Evolutionary conservation across 2,113 vertebrate genomes (phyloP).

Genomic region (Sinocyclocheilus anophthalmus): DNA sequence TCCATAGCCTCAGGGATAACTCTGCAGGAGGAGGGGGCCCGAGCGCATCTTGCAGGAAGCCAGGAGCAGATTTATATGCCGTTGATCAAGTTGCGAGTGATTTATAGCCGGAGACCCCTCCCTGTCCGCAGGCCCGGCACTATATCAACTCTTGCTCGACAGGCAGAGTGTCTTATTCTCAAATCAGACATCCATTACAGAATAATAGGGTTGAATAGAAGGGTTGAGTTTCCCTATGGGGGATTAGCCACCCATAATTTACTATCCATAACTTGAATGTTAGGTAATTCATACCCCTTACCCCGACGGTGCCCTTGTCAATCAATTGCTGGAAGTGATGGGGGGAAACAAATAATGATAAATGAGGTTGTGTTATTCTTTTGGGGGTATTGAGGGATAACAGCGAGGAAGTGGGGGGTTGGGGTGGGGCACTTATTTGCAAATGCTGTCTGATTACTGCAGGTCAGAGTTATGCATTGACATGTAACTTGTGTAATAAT

Average conservation of each 20-base stretch:
- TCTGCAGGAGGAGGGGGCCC: slow-evolving; percentile 54
- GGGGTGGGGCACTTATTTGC: background rate
- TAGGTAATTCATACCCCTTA: slow-evolving; percentile 63
- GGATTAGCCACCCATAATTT: slow-evolving; percentile 77
- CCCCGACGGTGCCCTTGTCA: slow-evolving; percentile 73
- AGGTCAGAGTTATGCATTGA: background rate
- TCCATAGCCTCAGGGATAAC: slow-evolving; percentile 59
- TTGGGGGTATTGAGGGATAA: background rate
- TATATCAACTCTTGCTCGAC: slow-evolving; percentile 76
- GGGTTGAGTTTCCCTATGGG: slow-evolving; percentile 79
- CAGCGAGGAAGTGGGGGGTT: background rate
- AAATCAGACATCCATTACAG: slow-evolving; percentile 81
- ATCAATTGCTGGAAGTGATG: slow-evolving; percentile 63
- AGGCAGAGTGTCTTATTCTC: slow-evolving; percentile 74
- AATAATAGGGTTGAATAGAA: slow-evolving; percentile 76
- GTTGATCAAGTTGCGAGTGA: slow-evolving; percentile 79
- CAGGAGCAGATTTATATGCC: slow-evolving; percentile 75
- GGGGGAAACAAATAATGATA: slow-evolving; percentile 59
- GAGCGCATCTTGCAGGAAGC: slow-evolving; percentile 62
- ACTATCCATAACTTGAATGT: slow-evolving; percentile 75
- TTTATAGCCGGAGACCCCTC: slow-evolving; percentile 70
- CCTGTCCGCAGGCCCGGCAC: slow-evolving; percentile 55
- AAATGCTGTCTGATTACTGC: slow-evolving; percentile 15
- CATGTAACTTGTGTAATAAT: background rate
- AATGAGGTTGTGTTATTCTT: slow-evolving; percentile 57